A percentile compares a stretch with the other conserved stretches of the same genome.
phyloP scores from a whole-genome alignment of 1,140 invertebrate genomes.

The Drosophila orena region DNA sequence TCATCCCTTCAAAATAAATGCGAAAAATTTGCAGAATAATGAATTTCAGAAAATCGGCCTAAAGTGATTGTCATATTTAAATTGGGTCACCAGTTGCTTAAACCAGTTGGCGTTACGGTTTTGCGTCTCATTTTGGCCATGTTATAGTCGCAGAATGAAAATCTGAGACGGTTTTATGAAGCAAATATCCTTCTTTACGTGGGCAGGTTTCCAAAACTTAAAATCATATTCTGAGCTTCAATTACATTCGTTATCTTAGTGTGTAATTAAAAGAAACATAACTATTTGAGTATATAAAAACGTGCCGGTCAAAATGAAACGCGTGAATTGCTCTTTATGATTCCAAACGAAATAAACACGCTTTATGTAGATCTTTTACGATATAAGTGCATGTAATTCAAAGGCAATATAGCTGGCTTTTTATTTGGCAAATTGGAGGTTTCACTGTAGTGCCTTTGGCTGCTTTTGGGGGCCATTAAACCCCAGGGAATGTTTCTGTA shows the following conservation, averaged over 20 bases:
- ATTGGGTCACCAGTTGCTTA: too few species aligned
- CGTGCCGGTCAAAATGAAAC: background rate
- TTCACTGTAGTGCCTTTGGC: slow-evolving; percentile 12
- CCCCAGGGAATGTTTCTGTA: slow-evolving; percentile 49
- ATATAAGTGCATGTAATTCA: slow-evolving; percentile 5
- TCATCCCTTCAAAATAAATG: background rate
- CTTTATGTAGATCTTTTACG: slow-evolving; percentile 11
- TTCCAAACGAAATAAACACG: background rate
- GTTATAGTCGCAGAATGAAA: too few species aligned
- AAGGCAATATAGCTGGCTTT: background rate
- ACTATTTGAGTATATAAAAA: background rate
- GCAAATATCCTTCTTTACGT: too few species aligned
- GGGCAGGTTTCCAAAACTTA: too few species aligned
- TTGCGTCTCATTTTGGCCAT: too few species aligned
- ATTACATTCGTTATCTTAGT: too few species aligned
- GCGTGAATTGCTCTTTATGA: background rate
- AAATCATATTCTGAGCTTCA: too few species aligned
- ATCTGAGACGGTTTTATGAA: too few species aligned
- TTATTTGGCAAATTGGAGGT: slow-evolving; percentile 10
- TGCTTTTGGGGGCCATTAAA: slow-evolving; percentile 31
- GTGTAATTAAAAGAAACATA: background rate
- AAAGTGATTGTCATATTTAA: too few species aligned
- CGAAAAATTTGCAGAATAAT: background rate
- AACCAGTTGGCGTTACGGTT: too few species aligned
- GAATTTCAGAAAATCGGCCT: too few species aligned